phyloP scores from a whole-genome alignment of 1,140 invertebrate genomes.

The Zaprionus vittiger region DNA sequence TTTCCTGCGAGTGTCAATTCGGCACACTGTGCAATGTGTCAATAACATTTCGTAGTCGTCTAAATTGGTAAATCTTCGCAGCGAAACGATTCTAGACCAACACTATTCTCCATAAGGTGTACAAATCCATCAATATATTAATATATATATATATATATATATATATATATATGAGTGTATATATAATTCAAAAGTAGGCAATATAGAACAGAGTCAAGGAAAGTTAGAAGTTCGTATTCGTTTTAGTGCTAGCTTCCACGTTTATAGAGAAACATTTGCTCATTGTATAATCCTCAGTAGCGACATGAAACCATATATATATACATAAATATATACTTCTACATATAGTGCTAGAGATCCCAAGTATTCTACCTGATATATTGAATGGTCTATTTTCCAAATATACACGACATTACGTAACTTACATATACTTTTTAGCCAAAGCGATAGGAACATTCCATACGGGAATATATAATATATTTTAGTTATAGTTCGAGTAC shows the following conservation, averaged over 20 bases:
- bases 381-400: constrained; percentile 31
- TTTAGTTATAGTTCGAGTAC: constrained; percentile 29
- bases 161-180: not conserved
- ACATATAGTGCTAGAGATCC: constrained; percentile 33
- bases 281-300: constrained; percentile 51
- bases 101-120: constrained; percentile 66
- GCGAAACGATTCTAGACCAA: constrained; percentile 56
- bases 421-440: constrained; percentile 28
- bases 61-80: constrained; percentile 44
- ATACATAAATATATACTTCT: constrained; percentile 12
- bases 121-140: constrained; percentile 37
- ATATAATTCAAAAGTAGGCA: not conserved
- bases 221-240: constrained; percentile 8
- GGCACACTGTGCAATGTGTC: constrained; percentile 16
- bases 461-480: constrained; percentile 11
- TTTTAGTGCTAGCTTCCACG: constrained; percentile 16
- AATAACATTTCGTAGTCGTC: constrained; percentile 52
- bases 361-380: constrained; percentile 46
- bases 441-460: constrained; percentile 12
- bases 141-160: constrained; percentile 1
- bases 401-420: constrained; percentile 19
- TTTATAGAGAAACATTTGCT: constrained; percentile 34
- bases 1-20: not conserved
- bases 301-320: constrained; percentile 4
- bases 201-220: constrained; percentile 5